A percentile compares a stretch with the other conserved stretches of the same genome.
These are phyloP conservation scores for Pedicia rivosa DNA, from an alignment of 2,888 invertebrate species.

Conservation along the genomic window DNA sequence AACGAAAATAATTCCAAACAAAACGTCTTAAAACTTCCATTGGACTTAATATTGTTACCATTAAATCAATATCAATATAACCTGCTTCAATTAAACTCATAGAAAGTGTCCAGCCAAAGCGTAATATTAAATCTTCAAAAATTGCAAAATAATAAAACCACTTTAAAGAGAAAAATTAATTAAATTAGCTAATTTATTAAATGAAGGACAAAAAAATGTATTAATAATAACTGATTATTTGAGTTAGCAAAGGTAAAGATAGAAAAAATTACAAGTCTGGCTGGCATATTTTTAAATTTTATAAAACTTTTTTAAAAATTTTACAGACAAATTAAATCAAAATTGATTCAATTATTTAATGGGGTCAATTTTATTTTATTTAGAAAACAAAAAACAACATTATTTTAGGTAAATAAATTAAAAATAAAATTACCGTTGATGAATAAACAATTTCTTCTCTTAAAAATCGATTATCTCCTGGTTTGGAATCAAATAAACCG, in stretches of 20 bases:
- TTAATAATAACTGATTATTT: too few relatives aligned
- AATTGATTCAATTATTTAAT: neutral
- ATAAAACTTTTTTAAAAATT: too few relatives aligned
- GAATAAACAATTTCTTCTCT: constrained; percentile 69
- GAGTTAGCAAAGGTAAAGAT: too few relatives aligned
- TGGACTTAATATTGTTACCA: constrained; percentile 47
- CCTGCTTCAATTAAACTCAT: constrained; percentile 49
- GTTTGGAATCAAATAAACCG: constrained; percentile 60
- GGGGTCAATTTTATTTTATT: neutral
- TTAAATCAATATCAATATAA: constrained; percentile 45
- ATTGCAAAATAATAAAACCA: constrained; percentile 73
- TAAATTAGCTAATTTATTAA: too few relatives aligned
- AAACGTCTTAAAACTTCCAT: constrained; percentile 58
- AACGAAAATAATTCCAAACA: constrained; percentile 78
- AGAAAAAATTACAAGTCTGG: too few relatives aligned
- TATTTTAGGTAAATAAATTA: neutral
- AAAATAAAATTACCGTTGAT: constrained; percentile 39
- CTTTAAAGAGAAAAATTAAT: constrained; percentile 25
- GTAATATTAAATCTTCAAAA: constrained; percentile 58
- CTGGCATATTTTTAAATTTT: too few relatives aligned
- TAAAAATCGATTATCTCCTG: constrained; percentile 59
- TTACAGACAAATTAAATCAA: too few relatives aligned
- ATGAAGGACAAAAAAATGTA: too few relatives aligned
- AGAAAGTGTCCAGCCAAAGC: constrained; percentile 64
- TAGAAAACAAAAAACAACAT: neutral